Evolutionary conservation across 2,888 invertebrate genomes (phyloP).

Genomic region (Omphaloscelis lunosa): DNA sequence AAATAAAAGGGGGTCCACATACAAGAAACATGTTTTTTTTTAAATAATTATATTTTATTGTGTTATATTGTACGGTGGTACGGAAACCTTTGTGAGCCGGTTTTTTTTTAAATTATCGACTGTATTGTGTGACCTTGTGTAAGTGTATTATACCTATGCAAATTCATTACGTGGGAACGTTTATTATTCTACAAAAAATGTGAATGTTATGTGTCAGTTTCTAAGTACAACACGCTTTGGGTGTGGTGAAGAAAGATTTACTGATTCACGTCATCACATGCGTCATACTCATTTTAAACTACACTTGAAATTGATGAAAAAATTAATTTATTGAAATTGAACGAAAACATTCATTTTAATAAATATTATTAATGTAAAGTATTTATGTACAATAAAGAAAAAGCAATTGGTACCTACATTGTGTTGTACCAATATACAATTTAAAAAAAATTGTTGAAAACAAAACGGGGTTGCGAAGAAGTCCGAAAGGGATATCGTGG

Average conservation of each 20-base stretch:
- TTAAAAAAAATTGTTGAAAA: too few species aligned
- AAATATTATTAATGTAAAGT: background rate
- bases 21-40: too few species aligned
- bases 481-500: too few species aligned
- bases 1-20: too few species aligned
- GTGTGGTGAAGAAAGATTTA: background rate
- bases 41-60: too few species aligned
- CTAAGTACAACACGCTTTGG: background rate
- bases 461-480: too few species aligned
- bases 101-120: background rate
- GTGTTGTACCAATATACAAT: too few species aligned
- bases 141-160: background rate
- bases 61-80: too few species aligned
- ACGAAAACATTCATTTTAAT: background rate
- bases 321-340: background rate
- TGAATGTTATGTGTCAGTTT: background rate
- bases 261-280: background rate
- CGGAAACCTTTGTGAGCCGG: too few species aligned
- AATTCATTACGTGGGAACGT: background rate
- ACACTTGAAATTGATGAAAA: background rate
- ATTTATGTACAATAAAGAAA: background rate
- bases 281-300: constrained; percentile 2
- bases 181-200: background rate
- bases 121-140: background rate
- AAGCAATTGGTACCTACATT: too few species aligned